phyloP scores from a whole-genome alignment of 2,797 vertebrate species.

The Poeciliopsis presidionis region DNA sequence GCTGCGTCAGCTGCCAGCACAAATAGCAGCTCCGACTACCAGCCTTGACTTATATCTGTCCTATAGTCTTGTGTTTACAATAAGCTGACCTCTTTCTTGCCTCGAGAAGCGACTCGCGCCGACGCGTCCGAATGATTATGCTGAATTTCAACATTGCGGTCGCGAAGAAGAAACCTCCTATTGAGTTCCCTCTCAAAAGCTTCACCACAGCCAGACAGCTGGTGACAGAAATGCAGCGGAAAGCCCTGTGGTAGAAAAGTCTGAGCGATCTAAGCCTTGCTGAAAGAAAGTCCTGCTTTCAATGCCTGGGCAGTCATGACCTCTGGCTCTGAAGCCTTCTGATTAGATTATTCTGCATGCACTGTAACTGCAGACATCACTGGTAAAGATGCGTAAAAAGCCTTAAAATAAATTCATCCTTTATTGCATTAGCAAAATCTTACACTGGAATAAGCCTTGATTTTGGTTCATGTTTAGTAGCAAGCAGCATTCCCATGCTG shows the following conservation, averaged over 20 bases:
- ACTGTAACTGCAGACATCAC: background rate
- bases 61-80: background rate
- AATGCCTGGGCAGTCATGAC: slow-evolving; percentile 39
- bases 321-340: slow-evolving; percentile 33
- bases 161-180: background rate
- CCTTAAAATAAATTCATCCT: background rate
- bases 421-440: background rate
- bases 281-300: slow-evolving; percentile 50
- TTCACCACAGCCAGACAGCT: slow-evolving; percentile 18
- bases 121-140: background rate
- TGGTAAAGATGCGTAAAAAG: background rate
- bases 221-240: slow-evolving; percentile 35
- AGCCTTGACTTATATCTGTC: background rate
- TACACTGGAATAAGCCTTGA: background rate
- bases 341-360: slow-evolving; percentile 25
- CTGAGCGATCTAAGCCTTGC: slow-evolving; percentile 36
- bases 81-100: background rate
- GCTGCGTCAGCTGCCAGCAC: slow-evolving; percentile 43
- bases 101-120: background rate
- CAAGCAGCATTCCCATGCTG: background rate
- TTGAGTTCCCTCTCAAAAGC: background rate
- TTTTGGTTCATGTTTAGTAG: background rate
- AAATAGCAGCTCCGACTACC: slow-evolving; percentile 56
- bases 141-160: background rate
- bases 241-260: slow-evolving; percentile 44